A percentile compares a stretch with the other conserved stretches of the same genome.
Conservation (phyloP, 1,140 invertebrate species). For the Monochamus saltuarius region DNA sequence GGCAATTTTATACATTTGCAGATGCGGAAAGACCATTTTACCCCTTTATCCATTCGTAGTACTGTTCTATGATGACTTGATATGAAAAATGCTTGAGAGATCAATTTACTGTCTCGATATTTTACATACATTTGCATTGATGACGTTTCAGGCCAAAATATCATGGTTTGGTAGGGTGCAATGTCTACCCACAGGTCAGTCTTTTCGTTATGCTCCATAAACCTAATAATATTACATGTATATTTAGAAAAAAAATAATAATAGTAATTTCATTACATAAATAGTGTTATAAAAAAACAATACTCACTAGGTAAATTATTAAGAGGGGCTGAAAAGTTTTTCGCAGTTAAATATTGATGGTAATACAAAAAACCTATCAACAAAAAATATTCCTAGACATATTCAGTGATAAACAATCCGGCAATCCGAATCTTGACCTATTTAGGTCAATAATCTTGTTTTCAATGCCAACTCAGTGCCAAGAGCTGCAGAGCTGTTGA, state of each 20-base stretch:
- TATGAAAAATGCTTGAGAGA: constrained; percentile 77
- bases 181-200: constrained; percentile 83
- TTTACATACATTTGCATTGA: constrained; percentile 80
- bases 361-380: no score
- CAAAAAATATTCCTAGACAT: no score
- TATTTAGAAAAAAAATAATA: not conserved
- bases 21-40: constrained; percentile 46
- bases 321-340: no score
- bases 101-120: constrained; percentile 72
- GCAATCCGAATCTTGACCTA: no score
- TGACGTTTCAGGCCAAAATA: constrained; percentile 81
- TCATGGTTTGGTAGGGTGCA: constrained; percentile 64
- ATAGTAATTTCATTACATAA: no score
- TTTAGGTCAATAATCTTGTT: no score
- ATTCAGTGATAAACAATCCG: no score
- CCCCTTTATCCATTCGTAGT: constrained; percentile 80
- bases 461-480: no score
- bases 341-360: no score
- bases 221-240: constrained; percentile 50
- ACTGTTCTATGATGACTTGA: constrained; percentile 69
- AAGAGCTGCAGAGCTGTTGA: no score
- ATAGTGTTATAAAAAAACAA: no score
- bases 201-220: constrained; percentile 83
- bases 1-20: constrained; percentile 10
- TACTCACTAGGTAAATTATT: no score